These are phyloP conservation scores for Perca flavescens DNA, from an alignment of 2,113 vertebrate genomes.

Conservation along the genomic window DNA sequence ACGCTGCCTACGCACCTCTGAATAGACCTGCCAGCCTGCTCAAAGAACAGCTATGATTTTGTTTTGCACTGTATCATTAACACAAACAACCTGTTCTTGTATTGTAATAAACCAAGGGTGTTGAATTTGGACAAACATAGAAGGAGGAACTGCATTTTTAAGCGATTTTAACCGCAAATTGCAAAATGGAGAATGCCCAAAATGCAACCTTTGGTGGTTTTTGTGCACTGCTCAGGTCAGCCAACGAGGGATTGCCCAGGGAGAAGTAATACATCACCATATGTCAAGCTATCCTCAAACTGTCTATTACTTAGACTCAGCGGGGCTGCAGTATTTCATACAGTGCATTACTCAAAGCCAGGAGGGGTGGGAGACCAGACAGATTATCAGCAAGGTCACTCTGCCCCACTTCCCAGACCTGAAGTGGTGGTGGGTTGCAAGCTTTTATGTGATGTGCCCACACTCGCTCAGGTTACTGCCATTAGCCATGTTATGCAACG, in stretches of 20 bases:
- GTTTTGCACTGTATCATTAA: constrained; percentile 49
- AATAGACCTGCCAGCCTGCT: constrained; percentile 34
- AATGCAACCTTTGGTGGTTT: constrained; percentile 24
- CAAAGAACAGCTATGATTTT: constrained; percentile 63
- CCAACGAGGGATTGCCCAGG: constrained; percentile 20
- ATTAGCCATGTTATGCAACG: constrained; percentile 58
- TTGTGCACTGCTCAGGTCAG: constrained; percentile 32
- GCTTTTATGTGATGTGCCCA: constrained; percentile 26
- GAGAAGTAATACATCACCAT: constrained; percentile 57
- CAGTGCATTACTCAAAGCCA: constrained; percentile 53
- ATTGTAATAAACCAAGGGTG: constrained; percentile 25
- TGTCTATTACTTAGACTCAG: constrained; percentile 60
- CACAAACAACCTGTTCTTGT: constrained; percentile 41
- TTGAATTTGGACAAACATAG: constrained; percentile 15
- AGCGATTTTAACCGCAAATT: neutral
- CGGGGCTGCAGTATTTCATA: constrained; percentile 42
- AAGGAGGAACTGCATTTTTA: constrained; percentile 3
- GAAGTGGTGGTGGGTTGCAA: constrained; percentile 50
- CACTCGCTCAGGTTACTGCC: constrained; percentile 58
- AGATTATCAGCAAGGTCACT: constrained; percentile 77
- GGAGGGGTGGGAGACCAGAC: constrained; percentile 61
- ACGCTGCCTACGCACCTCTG: constrained; percentile 47
- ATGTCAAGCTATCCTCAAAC: constrained; percentile 64
- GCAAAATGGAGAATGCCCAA: neutral
- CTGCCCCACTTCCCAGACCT: constrained; percentile 72